A percentile compares a stretch with the other conserved stretches of the same genome.
Conservation (phyloP, 64 coral and sea anemone genomes). For the Anthopleura sola region DNA sequence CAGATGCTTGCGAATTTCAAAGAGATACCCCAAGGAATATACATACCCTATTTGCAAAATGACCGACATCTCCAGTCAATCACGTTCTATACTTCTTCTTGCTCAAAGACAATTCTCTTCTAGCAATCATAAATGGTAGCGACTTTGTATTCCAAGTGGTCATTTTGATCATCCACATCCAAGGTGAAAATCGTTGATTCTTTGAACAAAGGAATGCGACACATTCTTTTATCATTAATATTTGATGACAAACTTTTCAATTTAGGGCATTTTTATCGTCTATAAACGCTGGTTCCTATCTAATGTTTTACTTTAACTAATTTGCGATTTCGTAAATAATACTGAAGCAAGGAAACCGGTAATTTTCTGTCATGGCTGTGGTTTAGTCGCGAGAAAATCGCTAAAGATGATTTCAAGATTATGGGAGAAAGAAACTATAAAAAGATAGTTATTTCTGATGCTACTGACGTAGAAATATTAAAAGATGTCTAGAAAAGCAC, state of each 20-base stretch:
- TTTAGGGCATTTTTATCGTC: constrained; percentile 47
- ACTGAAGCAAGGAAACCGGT: constrained; percentile 15
- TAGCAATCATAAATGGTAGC: no score
- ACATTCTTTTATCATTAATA: constrained; percentile 42
- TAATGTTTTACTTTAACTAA: constrained; percentile 58
- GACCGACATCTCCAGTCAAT: neutral
- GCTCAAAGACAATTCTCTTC: no score
- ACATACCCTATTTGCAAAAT: neutral
- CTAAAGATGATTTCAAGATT: constrained; percentile 8
- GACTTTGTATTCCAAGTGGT: no score
- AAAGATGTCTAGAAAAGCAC: no score
- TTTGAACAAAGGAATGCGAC: neutral
- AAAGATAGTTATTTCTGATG: neutral
- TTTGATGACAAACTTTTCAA: constrained; percentile 77
- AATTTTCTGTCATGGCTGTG: neutral
- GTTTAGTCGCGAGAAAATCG: constrained; percentile 16
- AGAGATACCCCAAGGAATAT: neutral
- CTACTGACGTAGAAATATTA: no score
- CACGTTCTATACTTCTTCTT: neutral
- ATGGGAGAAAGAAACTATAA: neutral
- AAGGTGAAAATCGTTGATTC: neutral
- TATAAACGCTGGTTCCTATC: constrained; percentile 38
- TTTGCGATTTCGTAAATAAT: constrained; percentile 58
- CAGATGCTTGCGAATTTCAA: neutral
- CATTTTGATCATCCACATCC: neutral